These are phyloP conservation scores for Drosophila parvula DNA, from an alignment of 1,140 invertebrate species.

Conservation along the genomic window DNA sequence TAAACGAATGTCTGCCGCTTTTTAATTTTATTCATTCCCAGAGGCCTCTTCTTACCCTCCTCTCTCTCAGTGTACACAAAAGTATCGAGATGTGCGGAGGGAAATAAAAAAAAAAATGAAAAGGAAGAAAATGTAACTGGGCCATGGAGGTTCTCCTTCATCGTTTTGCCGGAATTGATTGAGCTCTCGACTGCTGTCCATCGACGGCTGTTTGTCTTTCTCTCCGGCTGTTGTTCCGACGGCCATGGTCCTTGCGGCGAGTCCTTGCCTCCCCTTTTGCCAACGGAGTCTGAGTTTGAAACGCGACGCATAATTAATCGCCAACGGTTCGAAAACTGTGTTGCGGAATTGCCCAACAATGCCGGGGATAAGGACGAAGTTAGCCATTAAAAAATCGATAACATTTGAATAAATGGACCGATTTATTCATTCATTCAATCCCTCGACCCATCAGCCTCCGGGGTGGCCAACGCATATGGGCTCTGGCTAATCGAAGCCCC, in stretches of 20 bases:
- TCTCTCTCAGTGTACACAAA: neutral
- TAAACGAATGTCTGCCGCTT: too few species aligned
- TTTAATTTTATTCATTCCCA: neutral
- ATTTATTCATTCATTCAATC: constrained; percentile 33
- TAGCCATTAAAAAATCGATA: constrained; percentile 44
- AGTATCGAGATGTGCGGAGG: neutral
- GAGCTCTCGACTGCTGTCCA: constrained; percentile 43
- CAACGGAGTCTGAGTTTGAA: constrained; percentile 1
- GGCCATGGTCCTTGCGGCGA: constrained; percentile 13
- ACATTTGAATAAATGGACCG: constrained; percentile 39
- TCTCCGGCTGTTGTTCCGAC: neutral
- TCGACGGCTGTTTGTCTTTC: constrained; percentile 26
- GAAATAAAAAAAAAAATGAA: neutral
- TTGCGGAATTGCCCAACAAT: constrained; percentile 19
- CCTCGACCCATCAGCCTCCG: too few species aligned
- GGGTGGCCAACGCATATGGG: neutral
- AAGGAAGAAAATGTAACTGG: constrained; percentile 1
- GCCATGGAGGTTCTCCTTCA: constrained; percentile 7
- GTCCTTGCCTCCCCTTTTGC: constrained; percentile 15
- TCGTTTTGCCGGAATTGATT: constrained; percentile 57
- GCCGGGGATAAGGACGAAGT: constrained; percentile 12
- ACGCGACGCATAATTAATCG: constrained; percentile 42
- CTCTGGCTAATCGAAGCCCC: neutral
- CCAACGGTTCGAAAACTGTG: constrained; percentile 4
- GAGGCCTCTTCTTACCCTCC: neutral